Percentiles rank a stretch among this genome's conserved stretches.
Conservation (phyloP, 2,797 vertebrate species). For the Morus bassanus region DNA sequence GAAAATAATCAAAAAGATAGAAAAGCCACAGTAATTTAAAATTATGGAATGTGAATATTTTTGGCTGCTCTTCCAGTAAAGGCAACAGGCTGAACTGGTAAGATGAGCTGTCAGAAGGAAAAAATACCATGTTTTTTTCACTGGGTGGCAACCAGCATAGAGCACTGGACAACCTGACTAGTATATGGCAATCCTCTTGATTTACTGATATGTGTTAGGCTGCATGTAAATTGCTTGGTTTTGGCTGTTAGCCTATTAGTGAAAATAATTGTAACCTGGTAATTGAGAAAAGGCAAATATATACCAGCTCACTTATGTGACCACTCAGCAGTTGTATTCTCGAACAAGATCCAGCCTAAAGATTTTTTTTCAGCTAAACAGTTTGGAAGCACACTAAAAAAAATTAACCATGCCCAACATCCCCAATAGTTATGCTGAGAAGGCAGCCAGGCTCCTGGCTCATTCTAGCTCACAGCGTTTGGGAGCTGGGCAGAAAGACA, state of each 20-base stretch:
- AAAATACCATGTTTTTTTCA: not conserved
- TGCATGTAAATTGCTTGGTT: not conserved
- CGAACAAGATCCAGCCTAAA: not conserved
- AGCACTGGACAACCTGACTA: not conserved
- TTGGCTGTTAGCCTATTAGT: not conserved
- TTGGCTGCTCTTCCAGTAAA: not conserved
- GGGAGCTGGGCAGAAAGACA: not conserved
- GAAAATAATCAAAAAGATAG: not conserved
- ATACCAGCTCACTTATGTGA: not conserved
- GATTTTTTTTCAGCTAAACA: not conserved
- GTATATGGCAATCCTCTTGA: not conserved
- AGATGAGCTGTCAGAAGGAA: not conserved
- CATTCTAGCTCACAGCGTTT: not conserved
- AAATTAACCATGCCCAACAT: rapidly evolving
- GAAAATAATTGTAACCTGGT: not conserved
- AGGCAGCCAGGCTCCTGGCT: not conserved
- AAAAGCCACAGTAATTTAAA: not conserved
- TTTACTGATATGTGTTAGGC: not conserved
- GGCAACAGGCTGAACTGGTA: not conserved
- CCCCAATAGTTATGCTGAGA: not conserved
- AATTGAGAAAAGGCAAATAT: not conserved
- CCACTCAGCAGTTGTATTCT: not conserved
- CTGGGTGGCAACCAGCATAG: not conserved
- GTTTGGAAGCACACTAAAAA: not conserved
- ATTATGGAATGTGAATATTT: not conserved